Conservation (phyloP, 2,113 vertebrate species). For the Opisthocomus hoazin region DNA sequence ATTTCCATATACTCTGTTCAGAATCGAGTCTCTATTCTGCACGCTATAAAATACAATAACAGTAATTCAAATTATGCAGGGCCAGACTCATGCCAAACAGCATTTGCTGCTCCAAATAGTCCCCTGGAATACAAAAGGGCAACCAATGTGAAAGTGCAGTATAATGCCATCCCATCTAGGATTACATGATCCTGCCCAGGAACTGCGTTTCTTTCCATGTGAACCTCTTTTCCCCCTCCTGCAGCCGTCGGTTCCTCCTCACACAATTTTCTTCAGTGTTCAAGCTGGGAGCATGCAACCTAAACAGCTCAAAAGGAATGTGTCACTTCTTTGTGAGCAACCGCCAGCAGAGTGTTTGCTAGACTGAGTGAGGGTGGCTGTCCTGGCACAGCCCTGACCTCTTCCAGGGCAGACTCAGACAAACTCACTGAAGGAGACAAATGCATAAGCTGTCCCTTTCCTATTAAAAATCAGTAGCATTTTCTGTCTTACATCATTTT, state of each 20-base stretch:
- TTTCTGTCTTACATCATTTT: background rate
- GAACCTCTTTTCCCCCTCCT: background rate
- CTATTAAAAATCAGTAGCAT: background rate
- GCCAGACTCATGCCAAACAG: background rate
- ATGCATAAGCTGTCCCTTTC: background rate
- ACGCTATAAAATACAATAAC: background rate
- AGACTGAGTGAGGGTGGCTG: background rate
- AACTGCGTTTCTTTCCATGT: background rate
- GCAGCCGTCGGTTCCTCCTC: background rate
- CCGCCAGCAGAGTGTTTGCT: background rate
- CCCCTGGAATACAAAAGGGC: background rate
- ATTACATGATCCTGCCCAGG: background rate
- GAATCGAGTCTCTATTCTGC: background rate
- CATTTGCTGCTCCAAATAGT: slow-evolving; percentile 40
- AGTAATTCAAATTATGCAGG: slow-evolving; percentile 22
- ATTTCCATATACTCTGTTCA: background rate
- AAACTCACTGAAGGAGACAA: background rate
- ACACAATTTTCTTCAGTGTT: background rate
- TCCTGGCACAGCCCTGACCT: background rate
- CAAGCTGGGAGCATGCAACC: background rate
- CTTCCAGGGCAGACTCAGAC: background rate
- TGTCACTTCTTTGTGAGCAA: slow-evolving; percentile 18
- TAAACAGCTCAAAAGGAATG: background rate
- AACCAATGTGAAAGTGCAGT: background rate
- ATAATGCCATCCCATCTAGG: slow-evolving; percentile 1